Evolutionary conservation across 2,888 invertebrate species (phyloP).

Genomic region (Chironomus riparius): DNA sequence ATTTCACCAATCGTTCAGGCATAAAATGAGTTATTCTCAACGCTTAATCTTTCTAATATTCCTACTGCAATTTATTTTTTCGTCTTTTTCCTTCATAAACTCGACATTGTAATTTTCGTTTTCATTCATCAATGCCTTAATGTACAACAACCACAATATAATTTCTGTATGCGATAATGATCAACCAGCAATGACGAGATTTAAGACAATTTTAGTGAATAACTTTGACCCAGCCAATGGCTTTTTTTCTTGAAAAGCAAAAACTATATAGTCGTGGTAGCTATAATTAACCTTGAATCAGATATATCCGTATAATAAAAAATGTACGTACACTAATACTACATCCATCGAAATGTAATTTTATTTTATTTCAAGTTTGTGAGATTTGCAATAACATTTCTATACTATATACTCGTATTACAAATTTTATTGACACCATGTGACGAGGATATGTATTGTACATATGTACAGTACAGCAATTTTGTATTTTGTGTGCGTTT

Average conservation of each 20-base stretch:
- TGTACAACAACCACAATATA: background rate
- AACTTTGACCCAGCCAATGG: background rate
- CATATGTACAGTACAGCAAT: too few relatives aligned
- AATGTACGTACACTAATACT: background rate
- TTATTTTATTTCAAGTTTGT: too few relatives aligned
- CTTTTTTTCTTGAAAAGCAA: background rate
- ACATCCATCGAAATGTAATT: background rate
- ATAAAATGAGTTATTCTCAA: background rate
- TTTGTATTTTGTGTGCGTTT: background rate
- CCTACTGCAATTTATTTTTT: background rate
- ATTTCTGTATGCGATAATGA: background rate
- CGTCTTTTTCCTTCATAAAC: background rate
- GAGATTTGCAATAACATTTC: too few relatives aligned
- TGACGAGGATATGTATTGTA: too few relatives aligned
- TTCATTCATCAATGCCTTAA: background rate
- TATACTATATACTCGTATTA: too few relatives aligned
- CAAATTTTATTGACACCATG: too few relatives aligned
- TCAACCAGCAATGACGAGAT: background rate
- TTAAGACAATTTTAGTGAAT: background rate
- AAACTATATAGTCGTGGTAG: background rate
- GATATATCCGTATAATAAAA: background rate
- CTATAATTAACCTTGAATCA: background rate
- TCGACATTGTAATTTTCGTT: background rate
- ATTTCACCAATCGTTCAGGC: background rate
- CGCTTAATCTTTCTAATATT: background rate